Evolutionary conservation across 35 echinoderm and acorn worm species (phyloP).

Genomic region (Ophioderma brevispina): DNA sequence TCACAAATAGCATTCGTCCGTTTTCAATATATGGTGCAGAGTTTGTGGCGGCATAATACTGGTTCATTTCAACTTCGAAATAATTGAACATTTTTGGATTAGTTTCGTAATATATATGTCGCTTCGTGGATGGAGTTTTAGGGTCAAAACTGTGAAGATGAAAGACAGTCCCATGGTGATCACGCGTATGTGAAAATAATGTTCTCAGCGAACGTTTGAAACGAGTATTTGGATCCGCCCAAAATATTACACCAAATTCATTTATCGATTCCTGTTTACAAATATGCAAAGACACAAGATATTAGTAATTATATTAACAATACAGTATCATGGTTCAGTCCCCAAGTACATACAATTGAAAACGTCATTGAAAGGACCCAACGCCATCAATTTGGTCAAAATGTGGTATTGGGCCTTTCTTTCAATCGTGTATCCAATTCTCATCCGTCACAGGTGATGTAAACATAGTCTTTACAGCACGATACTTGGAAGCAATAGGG

Average conservation of each 20-base stretch:
- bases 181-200: constrained; percentile 13
- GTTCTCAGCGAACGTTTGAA: constrained; percentile 20
- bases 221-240: constrained; percentile 46
- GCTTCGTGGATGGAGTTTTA: neutral
- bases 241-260: constrained; percentile 66
- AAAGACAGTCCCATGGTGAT: constrained; percentile 51
- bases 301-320: neutral
- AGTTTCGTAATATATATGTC: constrained; percentile 67
- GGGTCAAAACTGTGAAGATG: constrained; percentile 70
- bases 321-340: neutral
- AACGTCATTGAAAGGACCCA: neutral
- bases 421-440: too few relatives aligned
- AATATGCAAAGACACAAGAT: neutral
- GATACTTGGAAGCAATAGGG: too few relatives aligned
- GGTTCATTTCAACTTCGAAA: constrained; percentile 45
- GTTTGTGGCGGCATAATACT: constrained; percentile 31
- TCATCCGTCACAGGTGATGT: too few relatives aligned
- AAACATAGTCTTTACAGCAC: too few relatives aligned
- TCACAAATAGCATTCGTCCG: constrained; percentile 67
- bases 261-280: constrained; percentile 34
- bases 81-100: constrained; percentile 39
- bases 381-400: too few relatives aligned
- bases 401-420: too few relatives aligned
- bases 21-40: constrained; percentile 53
- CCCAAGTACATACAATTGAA: neutral